Evolutionary conservation across 2,113 vertebrate genomes (phyloP).

Genomic region (Galeopterus variegatus): DNA sequence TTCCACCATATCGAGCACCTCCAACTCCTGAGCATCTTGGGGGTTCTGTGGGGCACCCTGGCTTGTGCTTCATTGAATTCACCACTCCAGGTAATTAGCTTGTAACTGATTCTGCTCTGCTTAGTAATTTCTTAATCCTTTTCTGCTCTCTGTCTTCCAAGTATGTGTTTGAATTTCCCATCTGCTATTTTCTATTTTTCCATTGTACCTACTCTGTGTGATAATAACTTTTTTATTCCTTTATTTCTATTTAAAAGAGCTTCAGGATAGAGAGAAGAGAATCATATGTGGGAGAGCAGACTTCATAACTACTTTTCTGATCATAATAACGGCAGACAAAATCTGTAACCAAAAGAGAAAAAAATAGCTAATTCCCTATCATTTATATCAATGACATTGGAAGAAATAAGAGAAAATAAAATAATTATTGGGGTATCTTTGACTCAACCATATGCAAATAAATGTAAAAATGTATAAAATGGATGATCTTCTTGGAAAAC

Average conservation of each 20-base stretch:
- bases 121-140: background rate
- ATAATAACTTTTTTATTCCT: background rate
- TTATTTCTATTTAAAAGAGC: slow-evolving; percentile 4
- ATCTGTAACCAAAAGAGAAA: background rate
- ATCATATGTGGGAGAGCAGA: background rate
- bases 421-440: background rate
- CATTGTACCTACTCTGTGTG: background rate
- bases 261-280: background rate
- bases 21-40: background rate
- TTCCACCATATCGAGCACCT: fast-evolving
- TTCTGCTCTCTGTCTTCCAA: background rate
- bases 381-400: background rate
- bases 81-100: background rate
- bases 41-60: fast-evolving
- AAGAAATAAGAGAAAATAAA: background rate
- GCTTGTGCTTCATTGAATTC: background rate
- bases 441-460: background rate
- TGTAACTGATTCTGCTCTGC: background rate
- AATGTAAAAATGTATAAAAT: background rate
- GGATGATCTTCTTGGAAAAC: background rate
- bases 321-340: background rate
- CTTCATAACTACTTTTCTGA: background rate
- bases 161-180: background rate
- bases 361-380: background rate
- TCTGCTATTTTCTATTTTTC: background rate